Evolutionary conservation across 2,888 invertebrate species (phyloP), one percentile per base, ranked within the genome.

Genomic region (Diadegma fenestrale): DNA sequence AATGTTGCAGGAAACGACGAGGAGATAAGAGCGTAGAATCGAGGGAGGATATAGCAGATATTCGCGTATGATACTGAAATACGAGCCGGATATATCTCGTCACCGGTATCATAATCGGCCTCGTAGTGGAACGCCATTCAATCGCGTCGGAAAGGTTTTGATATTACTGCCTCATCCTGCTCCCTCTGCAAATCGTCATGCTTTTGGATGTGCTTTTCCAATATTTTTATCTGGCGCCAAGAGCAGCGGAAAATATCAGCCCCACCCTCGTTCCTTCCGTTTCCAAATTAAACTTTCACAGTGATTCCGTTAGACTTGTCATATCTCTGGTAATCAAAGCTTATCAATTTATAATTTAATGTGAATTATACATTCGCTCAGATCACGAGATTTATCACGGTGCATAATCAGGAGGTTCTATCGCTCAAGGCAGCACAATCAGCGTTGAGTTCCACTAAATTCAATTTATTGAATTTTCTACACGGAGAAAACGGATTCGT

Each of bases 81-180:
- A 51, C 8, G 58, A 76, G 43, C 37, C 71, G 75, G 76, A 75
- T 84, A 37, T 71, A 71, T 84, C 64, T 80, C 76, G 66, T 58
- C 68, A 41, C 54, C 37, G 26, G 48, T 71, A 45, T 30, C 72
- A 77, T 76, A 66, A 84, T 80, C 84, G 80, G 58, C 45, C 45
- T 76, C 37, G 19, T 58, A 51, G 37, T 66, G 43, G 54, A 12
- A 66, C 22, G 26, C 69, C 69, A 71, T 54, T 76, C 71, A 69
- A 66, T 68, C 73, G 76, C 26, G 14, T 58, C 43, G 19, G 48
- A 63, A 19, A 33, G 75, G n/a, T 75, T 84, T 84, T 63, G 12
- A 22, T 76, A 76, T 64, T 71, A 66, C 69, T 69, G 51, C 51
- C 43, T 72, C 72, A 72, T 41, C 54, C 68, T 81, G 7, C 68